phyloP scores from a whole-genome alignment of 2,113 vertebrate species.

The Trichechus manatus region DNA sequence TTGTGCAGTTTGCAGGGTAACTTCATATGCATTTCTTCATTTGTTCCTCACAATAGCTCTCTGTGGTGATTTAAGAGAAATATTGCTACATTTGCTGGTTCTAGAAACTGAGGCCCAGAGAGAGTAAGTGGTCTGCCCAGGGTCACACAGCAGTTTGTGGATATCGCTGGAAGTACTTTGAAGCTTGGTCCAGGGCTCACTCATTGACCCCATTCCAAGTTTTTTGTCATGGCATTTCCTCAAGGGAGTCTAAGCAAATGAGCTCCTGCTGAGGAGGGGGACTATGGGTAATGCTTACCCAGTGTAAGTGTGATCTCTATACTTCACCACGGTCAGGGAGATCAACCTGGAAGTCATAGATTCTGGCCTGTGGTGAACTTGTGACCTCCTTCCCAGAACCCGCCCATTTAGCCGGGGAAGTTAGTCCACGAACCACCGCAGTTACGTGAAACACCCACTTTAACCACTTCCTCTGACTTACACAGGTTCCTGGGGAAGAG shows the following conservation, averaged over 20 bases:
- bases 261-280: not conserved
- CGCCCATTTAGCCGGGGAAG: not conserved
- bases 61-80: not conserved
- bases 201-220: not conserved
- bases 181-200: not conserved
- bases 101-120: not conserved
- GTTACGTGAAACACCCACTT: not conserved
- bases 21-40: not conserved
- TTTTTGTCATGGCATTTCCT: not conserved
- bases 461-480: not conserved
- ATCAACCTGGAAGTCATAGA: not conserved
- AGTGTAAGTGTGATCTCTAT: not conserved
- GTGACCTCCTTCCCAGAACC: not conserved
- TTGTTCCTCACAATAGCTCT: not conserved
- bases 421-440: not conserved
- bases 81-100: not conserved
- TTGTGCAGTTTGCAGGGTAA: too few relatives aligned
- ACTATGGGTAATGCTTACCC: not conserved
- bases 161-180: not conserved
- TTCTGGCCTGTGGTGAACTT: not conserved
- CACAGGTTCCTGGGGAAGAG: rapidly evolving
- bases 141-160: not conserved
- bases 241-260: not conserved
- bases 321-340: not conserved
- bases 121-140: not conserved